A percentile compares a stretch with the other conserved stretches of the same genome.
phyloP scores from a whole-genome alignment of 2,797 vertebrate genomes.

The Nyctalus aviator region DNA sequence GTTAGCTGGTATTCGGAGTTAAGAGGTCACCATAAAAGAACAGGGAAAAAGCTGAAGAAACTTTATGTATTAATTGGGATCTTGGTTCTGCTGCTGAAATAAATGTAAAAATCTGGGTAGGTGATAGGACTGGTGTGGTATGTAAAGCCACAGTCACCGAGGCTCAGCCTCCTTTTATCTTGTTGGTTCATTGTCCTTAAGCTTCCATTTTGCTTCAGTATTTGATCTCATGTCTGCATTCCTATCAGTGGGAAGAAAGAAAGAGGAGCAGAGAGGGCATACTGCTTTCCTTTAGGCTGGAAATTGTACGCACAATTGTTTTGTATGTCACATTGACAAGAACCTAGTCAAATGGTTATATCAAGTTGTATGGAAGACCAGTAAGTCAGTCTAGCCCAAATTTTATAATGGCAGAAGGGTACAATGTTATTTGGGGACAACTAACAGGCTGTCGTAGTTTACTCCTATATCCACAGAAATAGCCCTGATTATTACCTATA shows the following conservation, averaged over 20 bases:
- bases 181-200: slow-evolving; percentile 43
- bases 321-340: neutral
- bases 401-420: neutral
- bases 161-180: neutral
- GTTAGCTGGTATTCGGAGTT: neutral
- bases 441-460: neutral
- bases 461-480: neutral
- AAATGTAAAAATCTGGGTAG: neutral
- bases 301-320: neutral
- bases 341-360: slow-evolving; percentile 22
- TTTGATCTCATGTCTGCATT: neutral
- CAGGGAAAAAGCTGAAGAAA: neutral
- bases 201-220: neutral
- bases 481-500: neutral
- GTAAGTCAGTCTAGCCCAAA: neutral
- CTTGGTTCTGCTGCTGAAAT: slow-evolving; percentile 23
- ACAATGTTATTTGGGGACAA: slow-evolving; percentile 14
- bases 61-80: neutral
- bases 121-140: neutral
- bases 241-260: neutral
- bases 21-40: neutral
- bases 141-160: neutral
- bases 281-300: neutral
- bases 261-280: neutral
- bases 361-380: slow-evolving; percentile 12